Evolutionary conservation across 2,888 invertebrate species (phyloP), one percentile per base, ranked within the genome.

Genomic region (Cerceris ruficornis): DNA sequence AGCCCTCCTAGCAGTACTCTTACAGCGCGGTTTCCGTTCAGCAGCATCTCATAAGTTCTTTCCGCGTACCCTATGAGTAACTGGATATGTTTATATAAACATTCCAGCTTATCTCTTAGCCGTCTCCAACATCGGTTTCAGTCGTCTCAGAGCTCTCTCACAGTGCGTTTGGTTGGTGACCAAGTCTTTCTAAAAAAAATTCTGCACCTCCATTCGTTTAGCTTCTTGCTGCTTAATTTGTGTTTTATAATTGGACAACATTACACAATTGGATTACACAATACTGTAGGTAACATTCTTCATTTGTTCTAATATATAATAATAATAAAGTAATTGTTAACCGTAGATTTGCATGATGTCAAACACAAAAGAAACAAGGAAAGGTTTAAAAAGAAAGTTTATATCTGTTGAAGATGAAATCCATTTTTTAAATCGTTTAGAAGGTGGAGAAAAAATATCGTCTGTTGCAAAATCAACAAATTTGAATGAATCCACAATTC

Each of bases 371-470:
- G 58, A 67, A 58, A 75, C 57, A 60, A 79, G 46, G 15, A 75
- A 68, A 73, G 41, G 39, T 15, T 75, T 79, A 66, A 79, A 76
- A 79, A 73, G n/a, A n/a, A n/a, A n/a, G n/a, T n/a, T n/a, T n/a
- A n/a, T n/a, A n/a, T n/a, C n/a, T n/a, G n/a, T n/a, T n/a, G n/a
- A n/a, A n/a, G n/a, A n/a, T n/a, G n/a, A n/a, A n/a, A n/a, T n/a
- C n/a, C n/a, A n/a, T n/a, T n/a, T n/a, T n/a, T n/a, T n/a, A n/a
- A n/a, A n/a, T n/a, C n/a, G n/a, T n/a, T n/a, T n/a, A n/a, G n/a
- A n/a, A n/a, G n/a, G n/a, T n/a, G n/a, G n/a, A n/a, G n/a, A n/a
- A n/a, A n/a, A n/a, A n/a, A n/a, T n/a, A n/a, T n/a, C n/a, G n/a
- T n/a, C n/a, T n/a, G n/a, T n/a, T n/a, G n/a, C n/a, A n/a, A n/a